A percentile compares a stretch with the other conserved stretches of the same genome.
Conservation (phyloP, 64 coral and sea anemone species). For the Hydrozoanthus tunicans region DNA sequence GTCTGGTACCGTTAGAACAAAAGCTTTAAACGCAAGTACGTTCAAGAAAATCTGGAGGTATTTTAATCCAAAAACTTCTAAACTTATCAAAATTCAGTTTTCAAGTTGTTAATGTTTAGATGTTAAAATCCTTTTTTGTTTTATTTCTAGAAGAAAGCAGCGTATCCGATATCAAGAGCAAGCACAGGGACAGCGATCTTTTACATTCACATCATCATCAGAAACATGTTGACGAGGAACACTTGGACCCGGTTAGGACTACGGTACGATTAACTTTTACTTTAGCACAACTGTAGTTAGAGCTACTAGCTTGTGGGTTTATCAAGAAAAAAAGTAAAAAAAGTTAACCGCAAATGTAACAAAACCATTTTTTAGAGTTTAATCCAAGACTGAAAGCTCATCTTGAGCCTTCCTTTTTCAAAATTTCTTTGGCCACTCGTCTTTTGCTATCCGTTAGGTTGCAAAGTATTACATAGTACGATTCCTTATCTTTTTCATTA, state of each 20-base stretch:
- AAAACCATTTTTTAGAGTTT: too few relatives aligned
- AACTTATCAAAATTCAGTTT: too few relatives aligned
- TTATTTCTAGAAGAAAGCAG: not conserved
- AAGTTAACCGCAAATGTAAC: too few relatives aligned
- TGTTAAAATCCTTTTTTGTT: not conserved
- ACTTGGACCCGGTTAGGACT: not conserved
- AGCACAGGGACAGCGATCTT: not conserved
- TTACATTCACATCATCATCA: constrained; percentile 11
- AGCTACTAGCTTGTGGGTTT: not conserved
- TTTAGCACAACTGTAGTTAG: not conserved
- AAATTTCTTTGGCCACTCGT: too few relatives aligned
- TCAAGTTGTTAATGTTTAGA: not conserved
- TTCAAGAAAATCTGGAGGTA: not conserved
- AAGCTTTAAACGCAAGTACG: not conserved
- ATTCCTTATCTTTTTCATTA: too few relatives aligned
- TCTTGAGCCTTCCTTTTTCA: too few relatives aligned
- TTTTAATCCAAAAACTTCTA: too few relatives aligned
- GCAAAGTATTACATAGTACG: too few relatives aligned
- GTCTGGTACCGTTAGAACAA: not conserved
- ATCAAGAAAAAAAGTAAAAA: not conserved
- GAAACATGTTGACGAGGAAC: constrained; percentile 4
- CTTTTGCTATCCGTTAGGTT: too few relatives aligned
- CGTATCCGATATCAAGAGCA: not conserved
- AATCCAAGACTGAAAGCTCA: too few relatives aligned
- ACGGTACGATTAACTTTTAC: not conserved